Evolutionary conservation across 2,113 vertebrate species (phyloP), one percentile per base, ranked within the genome.

Genomic region (Leptocoma aspasia): DNA sequence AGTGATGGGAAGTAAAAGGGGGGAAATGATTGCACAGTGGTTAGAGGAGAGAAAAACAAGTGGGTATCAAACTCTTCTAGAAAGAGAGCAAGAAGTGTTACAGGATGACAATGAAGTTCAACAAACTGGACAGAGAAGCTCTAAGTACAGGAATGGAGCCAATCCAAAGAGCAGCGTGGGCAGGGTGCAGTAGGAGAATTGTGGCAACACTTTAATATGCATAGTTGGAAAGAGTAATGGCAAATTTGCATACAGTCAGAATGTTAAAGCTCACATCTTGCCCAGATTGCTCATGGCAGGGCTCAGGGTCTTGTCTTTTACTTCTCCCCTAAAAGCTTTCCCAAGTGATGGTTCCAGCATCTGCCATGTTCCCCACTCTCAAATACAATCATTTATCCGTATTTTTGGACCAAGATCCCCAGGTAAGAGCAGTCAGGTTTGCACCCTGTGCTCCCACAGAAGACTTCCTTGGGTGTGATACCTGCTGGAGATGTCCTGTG

Each of bases 41-140:
- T 83, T 68, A 81, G 65, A 89, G 49, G 41, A 72, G 39, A 89
- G 54, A 89, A 86, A 97, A 96, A 96, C 90, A 95, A 91, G 82
- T 23, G 37, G 15, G 45, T 75, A 53, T 56, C 44, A 68, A 75
- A 71, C 20, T 52, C 68, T 64, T 80, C 22, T 21, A 64, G 70
- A 91, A 82, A 54, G 47, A 82, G 33, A 83, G 44, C 41, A 81
- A 69, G 28, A 65, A 47, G 44, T 49, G 68, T 44, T 66, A 45
- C 16, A 75, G 69, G 52, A 68, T 41, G 39, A 37, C 0, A 4
- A 5, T 31, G 31, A 66, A 37, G 0, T 35, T 31, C 31, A 54
- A 35, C 37, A 79, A 64, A 65, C 24, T 44, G 60, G 39, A 35
- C 52, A 76, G 75, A 91, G 63, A 54, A 79, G 23, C 19, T 45